Evolutionary conservation across 2,797 vertebrate species (phyloP), one percentile per base, ranked within the genome.

Genomic region (Syngnathus rostellatus): DNA sequence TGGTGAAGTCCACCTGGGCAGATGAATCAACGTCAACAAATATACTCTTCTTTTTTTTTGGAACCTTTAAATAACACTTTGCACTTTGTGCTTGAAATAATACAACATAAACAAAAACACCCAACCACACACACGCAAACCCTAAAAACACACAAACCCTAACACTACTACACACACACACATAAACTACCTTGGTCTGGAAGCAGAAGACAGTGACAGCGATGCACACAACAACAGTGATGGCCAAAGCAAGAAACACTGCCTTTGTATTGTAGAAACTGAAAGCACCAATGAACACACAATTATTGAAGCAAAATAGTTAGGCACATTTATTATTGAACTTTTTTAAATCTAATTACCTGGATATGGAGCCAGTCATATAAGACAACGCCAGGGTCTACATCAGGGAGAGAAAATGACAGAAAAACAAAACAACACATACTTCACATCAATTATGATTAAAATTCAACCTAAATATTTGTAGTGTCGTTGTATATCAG

Each of bases 171-270:
- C 41, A 62, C 23, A 17, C 4, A 16, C 57, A 38, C 38, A 8
- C 37, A 19, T 5, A 10, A n/a, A 1, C 0, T 78, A 94, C 97
- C 94, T 98, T 98, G 37, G 97, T 99, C 88, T 99, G 97, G 85
- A 98, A 97, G 87, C 97, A 98, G 92, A 99, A 98, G 82, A 99
- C 74, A 0, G 96, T 98, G 72, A 98, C 95, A 0, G 89, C 68
- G n/a, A 98, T 91, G 85, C 94, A 91, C 55, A 99, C 96, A 0
- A 99, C 85, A 0, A 92, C 93, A 0, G 96, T 98, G 89, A 99
- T 98, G 19, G 88, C 85, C 81, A 97, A 77, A 1, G 94, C 91
- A 0, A 98, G 86, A 76, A 98, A 91, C 78, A 99, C 96, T 0
- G 93, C 90, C 19, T 88, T 92, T 1, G 95, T 96, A 2, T 70